Evolutionary conservation across 2,797 vertebrate species (phyloP), one percentile per base, ranked within the genome.

Genomic region (Lutjanus argentimaculatus): DNA sequence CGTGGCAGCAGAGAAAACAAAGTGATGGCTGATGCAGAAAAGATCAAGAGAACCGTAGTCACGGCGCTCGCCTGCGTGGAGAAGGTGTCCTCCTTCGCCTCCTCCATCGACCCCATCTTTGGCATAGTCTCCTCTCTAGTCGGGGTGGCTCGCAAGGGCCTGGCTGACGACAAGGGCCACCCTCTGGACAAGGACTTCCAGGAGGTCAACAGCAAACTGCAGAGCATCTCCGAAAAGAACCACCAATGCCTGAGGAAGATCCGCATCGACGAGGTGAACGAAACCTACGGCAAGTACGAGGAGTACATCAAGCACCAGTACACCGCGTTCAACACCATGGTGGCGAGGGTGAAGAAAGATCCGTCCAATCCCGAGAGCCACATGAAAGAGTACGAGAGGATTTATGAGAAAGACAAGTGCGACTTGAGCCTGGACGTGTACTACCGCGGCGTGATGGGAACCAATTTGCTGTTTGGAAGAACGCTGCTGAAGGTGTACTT

Each of bases 261-360:
- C 65, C 95, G 83, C 30, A 93, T 95, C 0, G 74, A 93, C 0
- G 95, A 96, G 85, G 92, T 96, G 55, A 95, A 95, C 0, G 95
- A 96, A 88, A 95, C 87, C 17, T 96, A 82, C 0, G 92, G 95
- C 43, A 95, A 87, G 75, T 94, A 96, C 1, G 96, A 96, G 72
- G 94, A 96, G 81, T 92, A 86, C 89, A 96, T 96, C 85, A 96
- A 96, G 85, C 94, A 96, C 85, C 96, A 96, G 84, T 96, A 96
- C 15, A 1, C 0, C 0, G 94, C 95, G 55, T 95, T 96, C 78
- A 94, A 88, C 87, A 49, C 0, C 57, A 96, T 96, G 96, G 90
- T 96, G 86, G 85, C 83, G 0, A 55, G 62, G 42, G 74, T 95
- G n/a, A 96, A 92, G 88, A 90, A 86, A 58, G 83, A 95, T 48